A percentile compares a stretch with the other conserved stretches of the same genome.
Evolutionary conservation across 2,888 invertebrate species (phyloP).

Genomic region (Cryptocephalus moraei): DNA sequence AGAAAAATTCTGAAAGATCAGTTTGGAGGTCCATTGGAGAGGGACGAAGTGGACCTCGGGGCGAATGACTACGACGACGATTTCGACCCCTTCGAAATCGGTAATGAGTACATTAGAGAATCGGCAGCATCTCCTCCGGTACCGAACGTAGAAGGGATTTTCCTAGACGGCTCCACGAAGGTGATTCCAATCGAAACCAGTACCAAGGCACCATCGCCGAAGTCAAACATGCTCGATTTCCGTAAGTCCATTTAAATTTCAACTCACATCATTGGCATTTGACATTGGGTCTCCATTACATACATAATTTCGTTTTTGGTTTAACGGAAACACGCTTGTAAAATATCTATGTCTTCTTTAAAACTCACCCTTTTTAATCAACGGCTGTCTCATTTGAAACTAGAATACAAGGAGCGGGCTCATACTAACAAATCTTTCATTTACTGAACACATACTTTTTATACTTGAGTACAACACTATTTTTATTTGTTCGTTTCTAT

Average conservation of each 20-base stretch:
- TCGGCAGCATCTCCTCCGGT: slow-evolving; percentile 48
- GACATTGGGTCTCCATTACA: background rate
- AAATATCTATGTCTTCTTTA: too few relatives aligned
- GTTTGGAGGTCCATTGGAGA: slow-evolving; percentile 67
- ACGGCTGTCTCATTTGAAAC: too few relatives aligned
- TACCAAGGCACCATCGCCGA: slow-evolving; percentile 28
- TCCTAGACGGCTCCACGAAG: slow-evolving; percentile 31
- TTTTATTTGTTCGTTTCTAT: too few relatives aligned
- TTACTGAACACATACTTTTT: too few relatives aligned
- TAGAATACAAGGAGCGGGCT: too few relatives aligned
- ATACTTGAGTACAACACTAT: too few relatives aligned
- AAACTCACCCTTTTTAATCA: too few relatives aligned
- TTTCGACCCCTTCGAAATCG: slow-evolving; percentile 40
- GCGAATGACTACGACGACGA: slow-evolving; percentile 42
- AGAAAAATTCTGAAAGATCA: slow-evolving; percentile 73
- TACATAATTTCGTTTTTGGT: background rate
- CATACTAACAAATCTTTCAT: too few relatives aligned
- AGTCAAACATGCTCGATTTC: slow-evolving; percentile 28
- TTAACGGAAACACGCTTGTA: too few relatives aligned
- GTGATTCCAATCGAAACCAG: slow-evolving; percentile 1
- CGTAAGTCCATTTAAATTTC: slow-evolving; percentile 22
- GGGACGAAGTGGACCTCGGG: slow-evolving; percentile 54
- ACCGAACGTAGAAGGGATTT: slow-evolving; percentile 41
- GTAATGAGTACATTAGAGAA: slow-evolving; percentile 47
- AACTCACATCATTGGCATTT: background rate